Percentiles rank a stretch among this genome's conserved stretches.
These are phyloP conservation scores for Platyura marginata DNA, from an alignment of 1,140 invertebrate genomes.

Conservation along the genomic window DNA sequence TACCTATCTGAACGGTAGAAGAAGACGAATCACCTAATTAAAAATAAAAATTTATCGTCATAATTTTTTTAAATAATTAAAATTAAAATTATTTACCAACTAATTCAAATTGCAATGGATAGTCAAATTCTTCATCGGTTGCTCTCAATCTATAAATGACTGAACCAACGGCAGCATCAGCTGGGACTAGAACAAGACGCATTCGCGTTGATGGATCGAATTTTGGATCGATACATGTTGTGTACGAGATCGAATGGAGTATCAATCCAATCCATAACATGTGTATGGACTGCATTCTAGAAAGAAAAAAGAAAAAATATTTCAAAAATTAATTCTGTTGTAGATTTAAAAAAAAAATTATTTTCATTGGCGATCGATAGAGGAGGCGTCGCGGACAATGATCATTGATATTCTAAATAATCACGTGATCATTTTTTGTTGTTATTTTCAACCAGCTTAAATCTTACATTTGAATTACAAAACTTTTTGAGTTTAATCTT, in stretches of 20 bases:
- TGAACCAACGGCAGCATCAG: slow-evolving; percentile 59
- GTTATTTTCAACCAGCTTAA: too few species aligned
- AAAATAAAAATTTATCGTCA: too few species aligned
- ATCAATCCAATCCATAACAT: background rate
- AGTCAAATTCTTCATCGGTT: slow-evolving; percentile 71
- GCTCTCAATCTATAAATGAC: slow-evolving; percentile 72
- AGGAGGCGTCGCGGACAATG: too few species aligned
- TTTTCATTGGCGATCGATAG: too few species aligned
- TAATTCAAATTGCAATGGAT: slow-evolving; percentile 63
- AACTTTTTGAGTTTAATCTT: too few species aligned
- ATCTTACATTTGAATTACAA: too few species aligned
- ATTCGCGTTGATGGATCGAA: slow-evolving; percentile 68
- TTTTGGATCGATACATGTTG: slow-evolving; percentile 39
- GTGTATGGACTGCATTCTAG: background rate
- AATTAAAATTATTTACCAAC: slow-evolving; percentile 30
- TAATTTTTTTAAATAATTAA: too few species aligned
- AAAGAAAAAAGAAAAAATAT: background rate
- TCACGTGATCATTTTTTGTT: too few species aligned
- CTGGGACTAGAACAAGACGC: slow-evolving; percentile 58
- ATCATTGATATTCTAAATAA: too few species aligned
- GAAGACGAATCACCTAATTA: slow-evolving; percentile 41
- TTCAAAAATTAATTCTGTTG: slow-evolving; percentile 1
- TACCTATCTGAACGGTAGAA: slow-evolving; percentile 52
- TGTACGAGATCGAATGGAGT: slow-evolving; percentile 7
- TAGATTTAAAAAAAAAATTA: too few species aligned